Base-by-base conservation (phyloP, 2,888 invertebrate species). In the Platycheirus albimanus region DNA sequence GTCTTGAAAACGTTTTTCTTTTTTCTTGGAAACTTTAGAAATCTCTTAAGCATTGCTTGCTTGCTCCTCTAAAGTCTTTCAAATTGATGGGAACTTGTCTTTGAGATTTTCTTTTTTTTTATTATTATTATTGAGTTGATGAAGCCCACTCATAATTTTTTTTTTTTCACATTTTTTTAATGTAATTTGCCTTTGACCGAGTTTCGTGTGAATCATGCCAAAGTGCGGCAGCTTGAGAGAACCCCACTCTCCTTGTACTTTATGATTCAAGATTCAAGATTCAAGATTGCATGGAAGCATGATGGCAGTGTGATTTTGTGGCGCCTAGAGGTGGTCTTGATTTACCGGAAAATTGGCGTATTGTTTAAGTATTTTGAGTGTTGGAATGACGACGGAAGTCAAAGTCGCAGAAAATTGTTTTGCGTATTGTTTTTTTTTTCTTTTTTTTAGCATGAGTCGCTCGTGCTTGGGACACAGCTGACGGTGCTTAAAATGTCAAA, bases 131-230 rank as follows among this genome's bases (percentile, higher is more conserved):
- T n/a, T n/a, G n/a, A n/a, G n/a, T n/a, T n/a, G n/a, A 49, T 51
- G 30, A 52, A 74, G 54, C 47, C 41, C 24, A 58, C 71, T 72
- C 63, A 51, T 13, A 30, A 20, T 38, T 43, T 19, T 30, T 24
- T 41, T 58, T 28, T 15, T 24, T 30, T 43, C 30, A 28, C 17
- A 1, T 43, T 56, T 20, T 41, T 33, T 33, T 15, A 30, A 52
- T 38, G 17, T 5, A 45, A 51, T 61, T 69, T 64, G 64, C 54
- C 63, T 64, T 64, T 76, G 80, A 81, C 76, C 80, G 76, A 80
- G 70, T 76, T 81, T 76, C 20, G 30, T 49, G 58, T 67, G 74
- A 75, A 75, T 63, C 74, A 75, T 45, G 41, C 20, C 45, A 28
- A 17, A 47, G 70, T 70, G 24, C 5, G 47, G 17, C 45, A 30